A percentile compares a stretch with the other conserved stretches of the same genome.
Conservation (phyloP, 2,888 invertebrate species). For the Pimpla rufipes region DNA sequence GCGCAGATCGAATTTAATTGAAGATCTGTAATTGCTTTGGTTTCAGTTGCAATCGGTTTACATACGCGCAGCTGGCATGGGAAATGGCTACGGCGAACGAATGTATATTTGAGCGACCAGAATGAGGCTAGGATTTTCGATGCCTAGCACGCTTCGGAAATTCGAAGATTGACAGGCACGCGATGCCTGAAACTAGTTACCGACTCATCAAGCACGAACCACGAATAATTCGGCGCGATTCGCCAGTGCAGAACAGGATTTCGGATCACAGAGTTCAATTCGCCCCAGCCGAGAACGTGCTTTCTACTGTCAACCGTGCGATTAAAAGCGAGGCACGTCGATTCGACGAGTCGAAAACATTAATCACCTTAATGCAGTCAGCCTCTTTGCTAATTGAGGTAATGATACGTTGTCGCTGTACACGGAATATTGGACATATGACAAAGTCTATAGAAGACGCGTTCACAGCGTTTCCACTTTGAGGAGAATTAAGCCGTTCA, state of each 20-base stretch:
- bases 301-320: slow-evolving; percentile 18
- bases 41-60: slow-evolving; percentile 1
- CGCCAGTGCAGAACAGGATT: slow-evolving; percentile 46
- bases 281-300: neutral
- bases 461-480: neutral
- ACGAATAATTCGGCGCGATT: slow-evolving; percentile 56
- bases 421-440: neutral
- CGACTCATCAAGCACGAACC: slow-evolving; percentile 71
- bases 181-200: slow-evolving; percentile 76
- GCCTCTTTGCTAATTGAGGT: neutral
- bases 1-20: slow-evolving; percentile 39
- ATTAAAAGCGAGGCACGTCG: slow-evolving; percentile 33
- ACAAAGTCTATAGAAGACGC: neutral
- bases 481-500: neutral
- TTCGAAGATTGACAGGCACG: slow-evolving; percentile 77
- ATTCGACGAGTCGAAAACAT: slow-evolving; percentile 28
- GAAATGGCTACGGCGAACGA: neutral
- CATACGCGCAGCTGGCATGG: neutral
- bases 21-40: slow-evolving; percentile 14
- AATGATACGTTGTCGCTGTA: neutral
- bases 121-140: slow-evolving; percentile 34
- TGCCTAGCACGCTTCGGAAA: slow-evolving; percentile 51
- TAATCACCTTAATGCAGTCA: neutral
- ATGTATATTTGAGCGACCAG: slow-evolving; percentile 34
- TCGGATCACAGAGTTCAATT: slow-evolving; percentile 29